Base-by-base conservation (phyloP, 2,888 invertebrate species). In the Lomographa bimaculata region DNA sequence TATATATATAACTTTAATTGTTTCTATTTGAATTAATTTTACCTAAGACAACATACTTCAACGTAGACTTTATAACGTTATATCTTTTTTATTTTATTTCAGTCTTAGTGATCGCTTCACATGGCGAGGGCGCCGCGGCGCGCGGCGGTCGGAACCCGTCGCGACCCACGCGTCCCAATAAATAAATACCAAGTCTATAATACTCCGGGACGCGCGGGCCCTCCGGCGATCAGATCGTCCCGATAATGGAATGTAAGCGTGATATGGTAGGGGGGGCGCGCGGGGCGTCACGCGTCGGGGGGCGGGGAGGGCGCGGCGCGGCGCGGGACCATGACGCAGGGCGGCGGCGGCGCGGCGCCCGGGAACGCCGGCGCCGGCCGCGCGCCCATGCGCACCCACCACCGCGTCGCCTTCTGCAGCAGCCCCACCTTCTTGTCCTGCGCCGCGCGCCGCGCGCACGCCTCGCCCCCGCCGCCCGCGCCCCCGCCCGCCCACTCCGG, bases 71-170 rank as follows among this genome's bases (percentile, higher is more conserved):
- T 76, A 80, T 79, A 84, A 81, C 73, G 84, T 84, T 75, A 72
- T 77, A 84, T 85, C 78, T 77, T 83, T n/a, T 78, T 82, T 79
- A 79, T 74, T 82, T 75, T 80, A 82, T 82, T 75, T 89, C 89
- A 90, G 89, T 90, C 89, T 90, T 89, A 80, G 89, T 83, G 77
- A 77, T 82, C 79, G 83, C 82, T 79, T 82, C 81, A 85, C 80
- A 79, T 79, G 72, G 75, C 73, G 79, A 76, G 73, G 79, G 83
- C 71, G 80, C 80, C 77, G 74, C 63, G 69, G 70, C 71, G 68
- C 49, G 16, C 34, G 30, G 38, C 32, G 72, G n/a, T n/a, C 72
- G 76, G 79, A 12, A 17, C 18, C 18, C 50, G 50, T 51, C 47
- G 40, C 43, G 40, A 28, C 20, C 57, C 52, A 56, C 69, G 63